Percentiles rank a stretch among this genome's conserved stretches.
Evolutionary conservation across 2,888 invertebrate species (phyloP).

Genomic region (Fissipunctia ypsillon): DNA sequence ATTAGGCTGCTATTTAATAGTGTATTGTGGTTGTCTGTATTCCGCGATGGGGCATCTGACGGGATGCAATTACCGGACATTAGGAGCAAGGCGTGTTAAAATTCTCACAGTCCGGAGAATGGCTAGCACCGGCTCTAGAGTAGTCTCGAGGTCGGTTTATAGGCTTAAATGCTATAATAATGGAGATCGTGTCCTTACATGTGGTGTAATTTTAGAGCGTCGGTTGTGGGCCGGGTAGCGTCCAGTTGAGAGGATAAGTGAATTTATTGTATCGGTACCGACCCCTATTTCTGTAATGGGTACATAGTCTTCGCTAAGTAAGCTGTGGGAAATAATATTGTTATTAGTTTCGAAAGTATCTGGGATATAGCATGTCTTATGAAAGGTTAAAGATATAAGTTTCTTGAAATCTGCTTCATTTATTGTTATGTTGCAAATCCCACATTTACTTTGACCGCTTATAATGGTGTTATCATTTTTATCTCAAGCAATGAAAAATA

Average conservation of each 20-base stretch:
- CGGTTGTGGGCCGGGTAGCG: slow-evolving; percentile 56
- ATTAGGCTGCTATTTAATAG: slow-evolving; percentile 53
- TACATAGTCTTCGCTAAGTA: slow-evolving; percentile 38
- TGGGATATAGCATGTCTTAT: neutral
- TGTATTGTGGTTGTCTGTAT: slow-evolving; percentile 51
- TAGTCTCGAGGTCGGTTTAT: slow-evolving; percentile 80
- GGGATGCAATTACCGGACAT: slow-evolving; percentile 80
- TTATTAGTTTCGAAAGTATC: slow-evolving; percentile 14
- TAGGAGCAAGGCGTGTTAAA: slow-evolving; percentile 84
- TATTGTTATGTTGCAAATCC: neutral
- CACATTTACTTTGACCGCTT: neutral
- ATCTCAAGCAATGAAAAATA: neutral
- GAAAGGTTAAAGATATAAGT: neutral
- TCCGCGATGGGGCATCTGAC: slow-evolving; percentile 53
- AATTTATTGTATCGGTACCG: slow-evolving; percentile 53
- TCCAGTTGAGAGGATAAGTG: slow-evolving; percentile 51
- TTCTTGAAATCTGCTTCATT: neutral
- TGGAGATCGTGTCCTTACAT: slow-evolving; percentile 80
- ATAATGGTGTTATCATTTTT: neutral
- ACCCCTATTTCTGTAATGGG: slow-evolving; percentile 56
- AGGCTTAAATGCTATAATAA: slow-evolving; percentile 83
- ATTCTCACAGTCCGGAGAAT: slow-evolving; percentile 83
- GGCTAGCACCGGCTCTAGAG: slow-evolving; percentile 79
- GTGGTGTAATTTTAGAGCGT: slow-evolving; percentile 69
- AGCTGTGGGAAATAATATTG: slow-evolving; percentile 39